These are phyloP conservation scores for Urocolius indicus DNA, from an alignment of 2,113 vertebrate genomes.

Conservation along the genomic window DNA sequence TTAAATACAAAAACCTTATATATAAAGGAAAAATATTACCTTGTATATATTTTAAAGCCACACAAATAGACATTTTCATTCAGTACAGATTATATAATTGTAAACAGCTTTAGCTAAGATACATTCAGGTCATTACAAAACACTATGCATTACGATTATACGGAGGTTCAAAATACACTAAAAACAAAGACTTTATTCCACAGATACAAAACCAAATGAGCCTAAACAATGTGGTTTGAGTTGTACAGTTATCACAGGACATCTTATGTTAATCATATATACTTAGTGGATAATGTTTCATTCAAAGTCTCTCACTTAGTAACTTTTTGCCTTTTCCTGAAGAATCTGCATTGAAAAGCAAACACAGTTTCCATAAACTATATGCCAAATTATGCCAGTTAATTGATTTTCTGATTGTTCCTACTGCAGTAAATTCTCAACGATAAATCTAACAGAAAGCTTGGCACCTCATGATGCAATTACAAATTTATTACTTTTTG, in stretches of 20 bases:
- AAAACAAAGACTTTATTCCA: not conserved
- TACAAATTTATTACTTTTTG: not conserved
- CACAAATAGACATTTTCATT: not conserved
- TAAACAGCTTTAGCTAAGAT: not conserved
- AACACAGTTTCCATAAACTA: not conserved
- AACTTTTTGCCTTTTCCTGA: not conserved
- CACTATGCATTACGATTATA: not conserved
- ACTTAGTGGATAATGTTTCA: not conserved
- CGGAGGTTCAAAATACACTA: not conserved
- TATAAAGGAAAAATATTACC: not conserved
- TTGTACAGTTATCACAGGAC: not conserved
- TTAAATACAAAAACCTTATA: not conserved
- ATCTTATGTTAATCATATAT: not conserved
- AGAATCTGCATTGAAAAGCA: not conserved
- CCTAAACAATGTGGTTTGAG: not conserved
- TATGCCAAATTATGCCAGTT: not conserved
- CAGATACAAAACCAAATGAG: not conserved
- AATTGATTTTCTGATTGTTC: not conserved
- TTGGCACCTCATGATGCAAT: not conserved
- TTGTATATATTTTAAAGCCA: not conserved
- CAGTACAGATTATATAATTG: not conserved
- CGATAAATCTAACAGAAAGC: not conserved
- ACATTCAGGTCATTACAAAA: not conserved
- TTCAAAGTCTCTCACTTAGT: not conserved
- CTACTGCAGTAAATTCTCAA: conserved; percentile 16